These are phyloP conservation scores for Rhabditoides inermis DNA, from an alignment of 2,888 invertebrate species.

Conservation along the genomic window DNA sequence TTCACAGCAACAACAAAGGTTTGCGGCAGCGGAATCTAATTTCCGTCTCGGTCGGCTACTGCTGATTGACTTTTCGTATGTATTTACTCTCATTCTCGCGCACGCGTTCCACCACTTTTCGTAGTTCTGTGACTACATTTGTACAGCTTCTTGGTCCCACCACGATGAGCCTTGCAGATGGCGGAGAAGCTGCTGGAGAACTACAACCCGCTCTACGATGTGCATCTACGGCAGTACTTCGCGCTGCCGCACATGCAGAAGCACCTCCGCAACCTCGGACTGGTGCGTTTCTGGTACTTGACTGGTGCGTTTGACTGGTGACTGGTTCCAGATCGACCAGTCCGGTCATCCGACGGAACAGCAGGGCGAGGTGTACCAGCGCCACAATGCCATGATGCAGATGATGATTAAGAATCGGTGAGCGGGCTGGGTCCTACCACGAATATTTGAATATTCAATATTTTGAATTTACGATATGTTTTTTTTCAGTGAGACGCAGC, in stretches of 20 bases:
- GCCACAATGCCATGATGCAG: constrained; percentile 49
- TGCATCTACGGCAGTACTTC: constrained; percentile 49
- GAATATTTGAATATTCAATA: no score
- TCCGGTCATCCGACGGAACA: constrained; percentile 2
- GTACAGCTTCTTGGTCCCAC: no score
- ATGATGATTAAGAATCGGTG: constrained; percentile 46
- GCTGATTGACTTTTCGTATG: no score
- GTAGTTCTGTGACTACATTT: no score
- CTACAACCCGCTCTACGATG: constrained; percentile 51
- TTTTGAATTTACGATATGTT: not conserved
- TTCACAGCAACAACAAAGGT: no score
- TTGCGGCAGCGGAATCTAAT: no score
- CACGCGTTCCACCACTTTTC: no score
- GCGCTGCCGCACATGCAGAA: constrained; percentile 51
- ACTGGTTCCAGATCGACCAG: not conserved
- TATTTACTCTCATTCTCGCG: no score
- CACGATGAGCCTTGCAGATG: no score
- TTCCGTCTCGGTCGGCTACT: no score
- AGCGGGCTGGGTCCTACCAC: no score
- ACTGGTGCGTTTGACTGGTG: not conserved
- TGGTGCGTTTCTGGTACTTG: constrained; percentile 30
- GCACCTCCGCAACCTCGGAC: constrained; percentile 44
- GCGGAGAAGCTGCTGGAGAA: constrained; percentile 43
- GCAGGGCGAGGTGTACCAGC: constrained; percentile 35
- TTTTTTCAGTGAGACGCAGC: constrained; percentile 27